Evolutionary conservation across 2,888 invertebrate species (phyloP).

Genomic region (Eucera pruinosa): DNA sequence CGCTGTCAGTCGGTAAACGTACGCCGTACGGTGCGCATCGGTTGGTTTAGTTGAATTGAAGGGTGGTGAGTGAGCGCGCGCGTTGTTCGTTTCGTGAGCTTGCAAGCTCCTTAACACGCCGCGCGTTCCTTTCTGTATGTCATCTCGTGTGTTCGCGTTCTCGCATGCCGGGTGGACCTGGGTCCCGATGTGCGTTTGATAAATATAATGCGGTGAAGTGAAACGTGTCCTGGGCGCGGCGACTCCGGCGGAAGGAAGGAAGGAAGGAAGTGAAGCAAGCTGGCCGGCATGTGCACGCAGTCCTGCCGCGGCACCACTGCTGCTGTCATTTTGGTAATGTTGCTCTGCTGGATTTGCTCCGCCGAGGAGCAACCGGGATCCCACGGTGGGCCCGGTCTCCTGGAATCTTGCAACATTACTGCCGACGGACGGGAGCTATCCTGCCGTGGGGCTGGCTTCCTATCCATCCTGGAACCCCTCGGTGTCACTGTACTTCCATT

Average conservation of each 20-base stretch:
- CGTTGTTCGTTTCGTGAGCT: constrained; percentile 8
- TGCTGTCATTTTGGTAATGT: constrained; percentile 59
- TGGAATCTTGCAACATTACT: constrained; percentile 74
- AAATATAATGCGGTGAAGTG: constrained; percentile 62
- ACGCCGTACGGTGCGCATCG: constrained; percentile 36
- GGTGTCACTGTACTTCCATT: constrained; percentile 59
- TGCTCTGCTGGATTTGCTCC: constrained; percentile 56
- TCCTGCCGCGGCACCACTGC: constrained; percentile 55
- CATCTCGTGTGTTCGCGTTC: background rate
- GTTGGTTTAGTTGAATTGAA: background rate
- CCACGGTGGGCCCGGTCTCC: constrained; percentile 29
- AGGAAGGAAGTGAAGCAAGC: constrained; percentile 40
- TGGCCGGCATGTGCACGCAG: constrained; percentile 73
- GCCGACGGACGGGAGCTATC: constrained; percentile 75
- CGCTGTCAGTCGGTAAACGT: constrained; percentile 69
- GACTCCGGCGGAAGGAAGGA: constrained; percentile 57
- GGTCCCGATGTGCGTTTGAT: constrained; percentile 15
- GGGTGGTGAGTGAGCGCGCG: constrained; percentile 28
- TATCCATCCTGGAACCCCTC: constrained; percentile 71
- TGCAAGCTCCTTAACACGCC: constrained; percentile 22
- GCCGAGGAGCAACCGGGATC: constrained; percentile 39
- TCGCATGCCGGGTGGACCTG: constrained; percentile 13
- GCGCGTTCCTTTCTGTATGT: constrained; percentile 18
- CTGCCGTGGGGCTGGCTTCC: constrained; percentile 76
- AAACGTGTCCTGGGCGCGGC: constrained; percentile 65